Evolutionary conservation across 2,113 vertebrate species (phyloP).

Genomic region (Ornithorhynchus anatinus): DNA sequence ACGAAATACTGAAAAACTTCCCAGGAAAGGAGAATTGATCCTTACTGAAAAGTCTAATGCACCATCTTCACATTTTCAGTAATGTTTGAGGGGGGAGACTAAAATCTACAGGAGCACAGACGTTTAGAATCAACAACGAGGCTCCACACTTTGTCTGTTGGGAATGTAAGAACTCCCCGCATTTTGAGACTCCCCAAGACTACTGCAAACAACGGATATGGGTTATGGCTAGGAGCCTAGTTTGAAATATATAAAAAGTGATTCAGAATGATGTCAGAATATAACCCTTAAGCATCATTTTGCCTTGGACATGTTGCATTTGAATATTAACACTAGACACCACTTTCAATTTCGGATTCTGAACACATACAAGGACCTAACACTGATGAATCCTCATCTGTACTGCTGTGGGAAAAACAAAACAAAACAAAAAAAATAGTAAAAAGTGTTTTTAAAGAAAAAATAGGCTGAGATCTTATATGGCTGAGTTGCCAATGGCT

Average conservation of each 20-base stretch:
- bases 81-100: constrained; percentile 20
- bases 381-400: background rate
- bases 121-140: constrained; percentile 24
- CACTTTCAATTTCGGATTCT: background rate
- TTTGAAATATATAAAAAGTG: constrained; percentile 39
- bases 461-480: constrained; percentile 7
- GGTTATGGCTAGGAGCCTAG: constrained; percentile 11
- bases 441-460: background rate
- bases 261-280: constrained; percentile 10
- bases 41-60: constrained; percentile 27
- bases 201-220: constrained; percentile 17
- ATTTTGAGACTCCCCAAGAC: constrained; percentile 8
- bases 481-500: constrained; percentile 10
- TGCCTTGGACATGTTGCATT: constrained; percentile 10
- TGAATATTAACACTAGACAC: constrained; percentile 28
- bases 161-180: constrained; percentile 24
- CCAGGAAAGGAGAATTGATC: constrained; percentile 23
- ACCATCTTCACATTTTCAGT: constrained; percentile 46
- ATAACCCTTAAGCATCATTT: constrained; percentile 8
- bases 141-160: background rate
- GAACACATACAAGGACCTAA: background rate
- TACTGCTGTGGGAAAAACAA: too few species aligned
- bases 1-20: constrained; percentile 21
- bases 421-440: constrained; percentile 14
- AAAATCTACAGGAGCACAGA: constrained; percentile 34